These are phyloP conservation scores for Halocaridina rubra DNA, from an alignment of 2,888 invertebrate genomes.

Conservation along the genomic window DNA sequence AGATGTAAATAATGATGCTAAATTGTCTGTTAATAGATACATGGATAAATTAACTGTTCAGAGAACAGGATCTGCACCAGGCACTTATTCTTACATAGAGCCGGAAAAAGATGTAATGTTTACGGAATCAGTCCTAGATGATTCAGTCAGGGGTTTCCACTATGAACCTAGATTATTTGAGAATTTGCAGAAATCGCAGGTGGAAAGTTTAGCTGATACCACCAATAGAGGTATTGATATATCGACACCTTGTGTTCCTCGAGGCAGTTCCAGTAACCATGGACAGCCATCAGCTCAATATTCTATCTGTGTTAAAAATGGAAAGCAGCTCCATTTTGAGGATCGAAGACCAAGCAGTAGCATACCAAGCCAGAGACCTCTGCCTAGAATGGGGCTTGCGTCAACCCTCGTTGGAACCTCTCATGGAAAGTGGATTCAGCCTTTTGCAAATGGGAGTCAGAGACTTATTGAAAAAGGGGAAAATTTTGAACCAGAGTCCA, in stretches of 20 bases:
- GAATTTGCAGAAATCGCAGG: slow-evolving; percentile 14
- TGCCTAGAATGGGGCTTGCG: slow-evolving; percentile 17
- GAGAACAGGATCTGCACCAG: slow-evolving; percentile 27
- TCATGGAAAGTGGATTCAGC: too few relatives aligned
- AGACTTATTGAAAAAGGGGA: too few relatives aligned
- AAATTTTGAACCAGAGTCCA: neutral
- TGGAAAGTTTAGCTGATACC: slow-evolving; percentile 14
- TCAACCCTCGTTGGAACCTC: neutral
- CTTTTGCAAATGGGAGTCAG: too few relatives aligned
- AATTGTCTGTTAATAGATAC: slow-evolving; percentile 3
- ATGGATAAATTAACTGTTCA: slow-evolving; percentile 28
- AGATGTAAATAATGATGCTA: neutral
- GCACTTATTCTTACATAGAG: neutral
- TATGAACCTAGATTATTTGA: slow-evolving; percentile 37
- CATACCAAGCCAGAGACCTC: neutral
- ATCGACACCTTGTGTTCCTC: slow-evolving; percentile 29
- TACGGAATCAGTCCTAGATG: slow-evolving; percentile 5
- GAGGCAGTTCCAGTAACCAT: too few relatives aligned
- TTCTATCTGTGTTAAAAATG: neutral
- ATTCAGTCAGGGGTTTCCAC: slow-evolving; percentile 5
- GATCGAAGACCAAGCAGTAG: neutral
- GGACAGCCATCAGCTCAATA: neutral
- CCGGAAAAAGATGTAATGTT: neutral
- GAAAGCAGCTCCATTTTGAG: neutral
- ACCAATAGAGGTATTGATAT: slow-evolving; percentile 1